Evolutionary conservation across 1,140 invertebrate species (phyloP).

Genomic region (Lucilia sericata): DNA sequence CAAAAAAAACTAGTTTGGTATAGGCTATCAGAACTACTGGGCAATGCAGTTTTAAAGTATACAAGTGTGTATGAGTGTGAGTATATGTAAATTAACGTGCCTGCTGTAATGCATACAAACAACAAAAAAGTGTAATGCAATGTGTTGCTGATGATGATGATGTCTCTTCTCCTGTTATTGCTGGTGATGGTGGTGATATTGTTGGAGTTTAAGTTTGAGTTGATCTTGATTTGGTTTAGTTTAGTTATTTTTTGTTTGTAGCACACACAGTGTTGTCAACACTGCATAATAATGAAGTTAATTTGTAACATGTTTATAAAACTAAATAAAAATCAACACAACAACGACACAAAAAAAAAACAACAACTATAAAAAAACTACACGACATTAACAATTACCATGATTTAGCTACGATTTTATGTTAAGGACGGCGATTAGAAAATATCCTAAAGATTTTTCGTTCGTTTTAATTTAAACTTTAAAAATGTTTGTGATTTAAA

Average conservation of each 20-base stretch:
- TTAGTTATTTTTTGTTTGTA: slow-evolving; percentile 31
- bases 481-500: no score
- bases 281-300: slow-evolving; percentile 43
- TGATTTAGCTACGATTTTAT: slow-evolving; percentile 14
- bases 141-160: background rate
- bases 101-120: slow-evolving; percentile 36
- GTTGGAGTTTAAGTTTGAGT: slow-evolving; percentile 20
- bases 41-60: background rate
- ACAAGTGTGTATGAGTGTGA: background rate
- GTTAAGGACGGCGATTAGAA: background rate
- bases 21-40: background rate
- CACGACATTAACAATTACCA: background rate
- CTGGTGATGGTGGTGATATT: background rate
- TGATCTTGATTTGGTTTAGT: slow-evolving; percentile 37
- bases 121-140: slow-evolving; percentile 37
- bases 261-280: slow-evolving; percentile 32
- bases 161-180: slow-evolving; percentile 8
- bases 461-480: no score
- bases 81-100: slow-evolving; percentile 30
- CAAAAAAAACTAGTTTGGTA: no score
- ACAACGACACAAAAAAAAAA: slow-evolving; percentile 10
- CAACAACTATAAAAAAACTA: background rate
- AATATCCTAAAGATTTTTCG: background rate
- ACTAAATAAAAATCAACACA: slow-evolving; percentile 23
- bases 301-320: slow-evolving; percentile 39